Evolutionary conservation across 2,113 vertebrate genomes (phyloP).

Genomic region (Meriones unguiculatus): DNA sequence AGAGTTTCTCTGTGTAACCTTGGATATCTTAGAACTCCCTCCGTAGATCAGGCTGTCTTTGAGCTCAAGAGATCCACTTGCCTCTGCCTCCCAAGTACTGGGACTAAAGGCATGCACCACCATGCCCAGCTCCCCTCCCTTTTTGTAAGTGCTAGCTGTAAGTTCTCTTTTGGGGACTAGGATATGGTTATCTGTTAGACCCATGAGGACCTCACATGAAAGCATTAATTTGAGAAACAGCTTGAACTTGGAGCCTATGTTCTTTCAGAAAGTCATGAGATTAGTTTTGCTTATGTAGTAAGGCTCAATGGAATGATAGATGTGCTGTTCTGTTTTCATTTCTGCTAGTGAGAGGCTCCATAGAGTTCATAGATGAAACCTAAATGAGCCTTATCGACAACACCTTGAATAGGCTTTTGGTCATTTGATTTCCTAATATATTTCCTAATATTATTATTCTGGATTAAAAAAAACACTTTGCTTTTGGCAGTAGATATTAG

Average conservation of each 20-base stretch:
- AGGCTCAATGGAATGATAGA: neutral
- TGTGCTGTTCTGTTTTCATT: constrained; percentile 7
- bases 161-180: neutral
- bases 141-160: neutral
- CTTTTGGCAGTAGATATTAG: constrained; percentile 23
- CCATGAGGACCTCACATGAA: constrained; percentile 28
- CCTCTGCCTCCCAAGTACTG: no score
- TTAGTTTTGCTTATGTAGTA: neutral
- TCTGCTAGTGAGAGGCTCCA: constrained; percentile 10
- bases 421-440: neutral
- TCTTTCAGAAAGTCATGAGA: constrained; percentile 19
- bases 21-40: no score
- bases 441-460: neutral
- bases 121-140: neutral
- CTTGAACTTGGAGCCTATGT: constrained; percentile 36
- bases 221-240: constrained; percentile 42
- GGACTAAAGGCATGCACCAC: no score
- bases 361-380: neutral
- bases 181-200: neutral
- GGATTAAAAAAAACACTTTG: neutral
- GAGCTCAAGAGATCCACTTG: no score
- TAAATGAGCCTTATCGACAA: constrained; percentile 10
- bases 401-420: constrained; percentile 32
- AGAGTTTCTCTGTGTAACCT: no score
- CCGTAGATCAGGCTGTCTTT: no score